Percentiles rank a stretch among this genome's conserved stretches.
phyloP scores from a whole-genome alignment of 2,888 invertebrate species.

The Acrobasis suavella region DNA sequence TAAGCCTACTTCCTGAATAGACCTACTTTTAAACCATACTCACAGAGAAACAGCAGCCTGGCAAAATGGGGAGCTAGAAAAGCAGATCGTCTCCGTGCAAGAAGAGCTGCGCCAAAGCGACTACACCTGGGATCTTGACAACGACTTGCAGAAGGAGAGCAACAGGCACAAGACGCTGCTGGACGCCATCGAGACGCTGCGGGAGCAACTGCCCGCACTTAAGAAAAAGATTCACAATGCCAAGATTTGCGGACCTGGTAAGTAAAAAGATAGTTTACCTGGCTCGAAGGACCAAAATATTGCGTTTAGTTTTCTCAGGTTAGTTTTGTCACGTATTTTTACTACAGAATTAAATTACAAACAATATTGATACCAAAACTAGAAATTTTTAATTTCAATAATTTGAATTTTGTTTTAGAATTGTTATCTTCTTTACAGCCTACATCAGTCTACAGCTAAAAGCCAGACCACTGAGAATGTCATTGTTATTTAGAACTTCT shows the following conservation, averaged over 20 bases:
- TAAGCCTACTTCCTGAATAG: no score
- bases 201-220: constrained; percentile 63
- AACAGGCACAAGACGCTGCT: constrained; percentile 64
- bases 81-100: constrained; percentile 68
- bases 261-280: constrained; percentile 14
- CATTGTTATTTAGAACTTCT: no score
- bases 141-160: constrained; percentile 64
- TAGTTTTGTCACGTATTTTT: no score
- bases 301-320: no score
- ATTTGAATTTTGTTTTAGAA: no score
- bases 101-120: constrained; percentile 70
- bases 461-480: no score
- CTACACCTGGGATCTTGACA: constrained; percentile 69
- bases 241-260: constrained; percentile 74
- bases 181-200: constrained; percentile 65
- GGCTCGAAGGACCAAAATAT: no score
- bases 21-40: background rate
- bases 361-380: no score
- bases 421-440: no score
- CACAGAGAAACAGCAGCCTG: constrained; percentile 71
- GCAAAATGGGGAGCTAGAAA: constrained; percentile 76
- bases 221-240: constrained; percentile 74
- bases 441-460: no score
- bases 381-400: no score
- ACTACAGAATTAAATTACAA: no score